These are phyloP conservation scores for Ylistrum balloti DNA, from an alignment of 1,140 invertebrate genomes.

Conservation along the genomic window DNA sequence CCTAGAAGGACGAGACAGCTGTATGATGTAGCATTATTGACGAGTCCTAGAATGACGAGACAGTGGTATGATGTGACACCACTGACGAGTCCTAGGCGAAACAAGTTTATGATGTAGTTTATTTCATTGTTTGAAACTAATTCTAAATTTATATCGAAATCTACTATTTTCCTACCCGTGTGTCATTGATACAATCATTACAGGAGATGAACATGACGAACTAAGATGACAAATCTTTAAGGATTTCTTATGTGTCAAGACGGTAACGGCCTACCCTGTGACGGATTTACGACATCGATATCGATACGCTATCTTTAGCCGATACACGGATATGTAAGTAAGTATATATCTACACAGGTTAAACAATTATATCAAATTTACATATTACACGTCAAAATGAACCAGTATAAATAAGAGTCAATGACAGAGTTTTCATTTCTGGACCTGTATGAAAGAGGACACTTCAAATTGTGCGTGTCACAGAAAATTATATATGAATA, in stretches of 20 bases:
- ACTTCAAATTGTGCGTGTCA: background rate
- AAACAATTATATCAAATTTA: conserved; percentile 29
- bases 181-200: too few relatives aligned
- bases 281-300: conserved; percentile 15
- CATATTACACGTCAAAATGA: background rate
- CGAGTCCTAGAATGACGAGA: too few relatives aligned
- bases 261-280: background rate
- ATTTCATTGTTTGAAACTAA: too few relatives aligned
- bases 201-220: too few relatives aligned
- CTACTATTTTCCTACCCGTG: too few relatives aligned
- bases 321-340: background rate
- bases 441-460: background rate
- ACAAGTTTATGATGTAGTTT: too few relatives aligned
- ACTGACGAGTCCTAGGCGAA: too few relatives aligned
- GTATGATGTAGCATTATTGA: too few relatives aligned
- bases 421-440: background rate
- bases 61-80: too few relatives aligned
- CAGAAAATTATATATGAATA: background rate
- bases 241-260: background rate
- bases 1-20: too few relatives aligned
- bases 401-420: background rate
- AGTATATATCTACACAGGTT: background rate
- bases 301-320: background rate
- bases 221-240: conserved; percentile 3
- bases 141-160: too few relatives aligned